Evolutionary conservation across 1,140 invertebrate species (phyloP), one percentile per base, ranked within the genome.

Genomic region (Drosophila melanica): DNA sequence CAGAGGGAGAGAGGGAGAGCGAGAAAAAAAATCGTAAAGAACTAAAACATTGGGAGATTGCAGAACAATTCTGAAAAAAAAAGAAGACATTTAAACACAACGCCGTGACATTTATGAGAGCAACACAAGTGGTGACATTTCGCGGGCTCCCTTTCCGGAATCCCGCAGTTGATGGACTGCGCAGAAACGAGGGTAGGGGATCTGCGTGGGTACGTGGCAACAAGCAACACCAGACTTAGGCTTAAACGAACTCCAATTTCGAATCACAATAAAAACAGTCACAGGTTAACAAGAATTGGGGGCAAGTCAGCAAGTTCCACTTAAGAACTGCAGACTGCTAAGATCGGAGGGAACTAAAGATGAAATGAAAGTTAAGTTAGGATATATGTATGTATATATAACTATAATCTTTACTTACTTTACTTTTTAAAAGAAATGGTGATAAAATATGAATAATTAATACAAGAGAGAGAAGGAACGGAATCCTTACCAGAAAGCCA

Each of bases 81-180:
- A 67, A 51, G 37, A 39, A 64, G 33, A 54, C 39, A 48, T 48
- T 64, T 58, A 23, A 53, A 65, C 51, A 57, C 57, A 58, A 57
- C 55, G 18, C 44, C 45, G 47, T 53, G 69, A 72, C 69, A 72
- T 72, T 72, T 72, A 72, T 72, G 69, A 58, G 62, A 58, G 14
- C 63, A 37, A 48, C 47, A 63, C 47, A 63, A 64, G 44, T 57
- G 68, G 18, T 50, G 53, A 66, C 53, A 57, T 51, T 63, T 64
- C 23, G 30, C 48, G 20, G 20, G 16, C 30, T 11, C 30, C 58
- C 37, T 27, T 12, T 10, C 27, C 12, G 48, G 39, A 23, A 53
- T 12, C n/a, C 6, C 27, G n/a, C n/a, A 0, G 27, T 7, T 27
- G 27, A 27, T 27, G 27, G 27, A 27, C 20, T 23, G 20, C 18